A percentile compares a stretch with the other conserved stretches of the same genome.
Evolutionary conservation across 2,888 invertebrate genomes (phyloP).

Genomic region (Osmoderma eremita): DNA sequence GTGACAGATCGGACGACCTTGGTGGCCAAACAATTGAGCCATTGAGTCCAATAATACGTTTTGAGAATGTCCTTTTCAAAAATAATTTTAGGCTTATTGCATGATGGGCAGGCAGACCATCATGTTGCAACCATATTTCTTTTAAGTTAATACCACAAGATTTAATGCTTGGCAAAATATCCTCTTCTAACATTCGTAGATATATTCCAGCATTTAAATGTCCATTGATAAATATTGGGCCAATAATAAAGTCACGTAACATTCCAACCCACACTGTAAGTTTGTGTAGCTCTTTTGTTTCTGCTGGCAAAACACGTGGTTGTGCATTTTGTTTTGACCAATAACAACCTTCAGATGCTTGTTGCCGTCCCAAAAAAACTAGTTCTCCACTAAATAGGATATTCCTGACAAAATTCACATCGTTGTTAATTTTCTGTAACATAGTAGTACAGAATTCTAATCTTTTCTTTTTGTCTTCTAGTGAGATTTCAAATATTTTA

Average conservation of each 20-base stretch:
- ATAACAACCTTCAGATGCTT: neutral
- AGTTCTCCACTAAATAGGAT: conserved; percentile 10
- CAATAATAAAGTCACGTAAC: neutral
- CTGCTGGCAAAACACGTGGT: neutral
- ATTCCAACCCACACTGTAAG: conserved; percentile 12
- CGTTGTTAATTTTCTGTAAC: neutral
- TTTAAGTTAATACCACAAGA: conserved; percentile 1
- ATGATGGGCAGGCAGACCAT: conserved; percentile 10
- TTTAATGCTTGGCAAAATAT: conserved; percentile 10
- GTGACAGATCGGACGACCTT: neutral
- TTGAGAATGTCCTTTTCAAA: conserved; percentile 2
- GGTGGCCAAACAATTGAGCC: conserved; percentile 12
- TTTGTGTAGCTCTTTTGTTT: neutral
- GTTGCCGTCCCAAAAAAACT: neutral
- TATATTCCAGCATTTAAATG: conserved; percentile 16
- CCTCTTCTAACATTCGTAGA: conserved; percentile 1
- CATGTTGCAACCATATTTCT: conserved; percentile 3
- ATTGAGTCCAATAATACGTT: conserved; percentile 8
- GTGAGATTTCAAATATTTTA: neutral
- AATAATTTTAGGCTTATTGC: conserved; percentile 4
- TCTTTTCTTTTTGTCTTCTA: neutral
- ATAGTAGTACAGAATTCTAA: conserved; percentile 3
- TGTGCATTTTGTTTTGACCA: neutral
- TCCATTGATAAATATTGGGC: conserved; percentile 16
- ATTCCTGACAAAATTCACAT: neutral